Percentiles rank a stretch among this genome's conserved stretches.
Evolutionary conservation across 2,797 vertebrate species (phyloP).

Genomic region (Sphaeramia orbicularis): DNA sequence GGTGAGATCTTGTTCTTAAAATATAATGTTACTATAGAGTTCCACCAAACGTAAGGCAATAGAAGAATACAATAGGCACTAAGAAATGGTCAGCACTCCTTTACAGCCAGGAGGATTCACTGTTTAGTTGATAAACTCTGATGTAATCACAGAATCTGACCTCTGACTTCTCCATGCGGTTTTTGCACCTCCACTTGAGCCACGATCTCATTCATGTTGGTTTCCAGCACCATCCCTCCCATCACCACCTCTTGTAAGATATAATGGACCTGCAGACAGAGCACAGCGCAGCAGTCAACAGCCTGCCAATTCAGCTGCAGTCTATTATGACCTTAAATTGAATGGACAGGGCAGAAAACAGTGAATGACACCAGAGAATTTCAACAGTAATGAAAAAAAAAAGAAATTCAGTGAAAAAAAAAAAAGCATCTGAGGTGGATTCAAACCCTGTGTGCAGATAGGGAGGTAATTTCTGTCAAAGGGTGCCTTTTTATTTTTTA

Average conservation of each 20-base stretch:
- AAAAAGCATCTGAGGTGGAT: too few relatives aligned
- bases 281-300: not conserved
- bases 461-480: too few relatives aligned
- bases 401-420: not conserved
- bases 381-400: not conserved
- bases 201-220: slow-evolving; percentile 96
- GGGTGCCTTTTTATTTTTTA: too few relatives aligned
- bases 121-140: not conserved
- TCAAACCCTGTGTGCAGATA: too few relatives aligned
- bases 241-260: slow-evolving; percentile 97
- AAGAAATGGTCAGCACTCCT: not conserved
- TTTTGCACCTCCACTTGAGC: slow-evolving; percentile 93
- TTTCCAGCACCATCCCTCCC: slow-evolving; percentile 96
- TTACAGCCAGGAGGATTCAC: not conserved
- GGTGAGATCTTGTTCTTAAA: too few relatives aligned
- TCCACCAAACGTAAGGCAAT: not conserved
- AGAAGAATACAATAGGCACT: not conserved
- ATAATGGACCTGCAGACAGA: slow-evolving; percentile 89
- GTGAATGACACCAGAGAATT: not conserved
- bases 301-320: not conserved
- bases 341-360: not conserved
- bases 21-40: too few relatives aligned
- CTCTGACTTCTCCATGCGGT: slow-evolving; percentile 95
- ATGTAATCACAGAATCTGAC: slow-evolving; percentile 71
- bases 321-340: not conserved